These are phyloP conservation scores for Stegastes partitus DNA, from an alignment of 2,113 vertebrate genomes.

Conservation along the genomic window DNA sequence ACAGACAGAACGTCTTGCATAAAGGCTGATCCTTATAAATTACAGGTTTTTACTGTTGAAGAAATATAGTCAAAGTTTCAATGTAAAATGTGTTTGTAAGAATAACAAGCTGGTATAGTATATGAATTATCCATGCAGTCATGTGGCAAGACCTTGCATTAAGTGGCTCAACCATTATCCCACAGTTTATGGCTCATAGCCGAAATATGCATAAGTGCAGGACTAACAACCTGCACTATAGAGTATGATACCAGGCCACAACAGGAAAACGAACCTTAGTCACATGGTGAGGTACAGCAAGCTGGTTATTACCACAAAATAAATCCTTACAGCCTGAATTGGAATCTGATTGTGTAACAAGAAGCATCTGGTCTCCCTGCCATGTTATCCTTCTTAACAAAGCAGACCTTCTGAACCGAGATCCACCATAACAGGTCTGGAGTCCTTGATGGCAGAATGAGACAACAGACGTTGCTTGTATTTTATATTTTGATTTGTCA, in stretches of 20 bases:
- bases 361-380: constrained; percentile 27
- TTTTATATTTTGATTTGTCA: constrained; percentile 11
- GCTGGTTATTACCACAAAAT: constrained; percentile 45
- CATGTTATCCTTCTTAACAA: constrained; percentile 21
- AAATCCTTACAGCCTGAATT: constrained; percentile 35
- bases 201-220: constrained; percentile 20
- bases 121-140: neutral
- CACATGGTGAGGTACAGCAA: constrained; percentile 37
- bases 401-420: neutral
- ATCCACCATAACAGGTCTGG: constrained; percentile 8
- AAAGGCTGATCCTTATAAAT: neutral
- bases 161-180: neutral
- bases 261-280: constrained; percentile 23
- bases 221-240: constrained; percentile 16
- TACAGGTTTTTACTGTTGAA: neutral
- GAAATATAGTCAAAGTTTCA: neutral
- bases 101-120: neutral
- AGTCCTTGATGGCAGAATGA: neutral
- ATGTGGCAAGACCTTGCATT: neutral
- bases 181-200: constrained; percentile 18
- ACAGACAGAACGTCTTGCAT: neutral
- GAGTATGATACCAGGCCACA: constrained; percentile 11
- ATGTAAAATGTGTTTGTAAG: neutral
- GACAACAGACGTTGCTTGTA: neutral
- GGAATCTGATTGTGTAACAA: constrained; percentile 35